Evolutionary conservation across 2,888 invertebrate species (phyloP).

Genomic region (Dexiosoma caninum): DNA sequence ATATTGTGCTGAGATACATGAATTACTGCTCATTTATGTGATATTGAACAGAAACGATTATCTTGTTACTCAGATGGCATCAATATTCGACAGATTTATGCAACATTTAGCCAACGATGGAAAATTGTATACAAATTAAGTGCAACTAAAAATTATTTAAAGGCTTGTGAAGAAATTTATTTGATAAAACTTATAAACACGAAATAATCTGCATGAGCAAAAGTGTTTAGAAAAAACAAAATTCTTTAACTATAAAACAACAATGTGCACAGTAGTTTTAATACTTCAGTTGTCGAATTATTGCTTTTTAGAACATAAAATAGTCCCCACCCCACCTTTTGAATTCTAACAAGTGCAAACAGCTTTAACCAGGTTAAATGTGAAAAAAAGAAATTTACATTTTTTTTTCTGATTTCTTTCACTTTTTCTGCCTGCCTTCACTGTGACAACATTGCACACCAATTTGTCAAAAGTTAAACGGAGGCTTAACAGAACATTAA

Average conservation of each 20-base stretch:
- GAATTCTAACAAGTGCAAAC: slow-evolving; percentile 22
- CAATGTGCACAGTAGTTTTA: neutral
- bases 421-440: slow-evolving; percentile 8
- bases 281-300: neutral
- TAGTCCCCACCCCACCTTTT: neutral
- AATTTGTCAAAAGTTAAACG: slow-evolving; percentile 62
- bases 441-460: slow-evolving; percentile 52
- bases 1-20: slow-evolving; percentile 48
- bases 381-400: slow-evolving; percentile 22
- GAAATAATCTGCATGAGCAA: too few relatives aligned
- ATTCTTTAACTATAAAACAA: too few relatives aligned
- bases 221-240: too few relatives aligned
- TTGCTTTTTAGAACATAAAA: neutral
- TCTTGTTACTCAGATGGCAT: slow-evolving; percentile 26
- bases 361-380: slow-evolving; percentile 57
- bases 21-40: slow-evolving; percentile 39
- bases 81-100: slow-evolving; percentile 52
- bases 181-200: neutral
- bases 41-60: slow-evolving; percentile 48
- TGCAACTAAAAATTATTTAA: slow-evolving; percentile 3
- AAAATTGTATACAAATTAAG: neutral
- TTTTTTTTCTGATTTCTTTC: slow-evolving; percentile 13
- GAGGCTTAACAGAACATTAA: slow-evolving; percentile 56
- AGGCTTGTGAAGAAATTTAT: neutral
- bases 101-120: neutral